Evolutionary conservation across 1,140 invertebrate species (phyloP).

Genomic region (Amphibalanus amphitrite): DNA sequence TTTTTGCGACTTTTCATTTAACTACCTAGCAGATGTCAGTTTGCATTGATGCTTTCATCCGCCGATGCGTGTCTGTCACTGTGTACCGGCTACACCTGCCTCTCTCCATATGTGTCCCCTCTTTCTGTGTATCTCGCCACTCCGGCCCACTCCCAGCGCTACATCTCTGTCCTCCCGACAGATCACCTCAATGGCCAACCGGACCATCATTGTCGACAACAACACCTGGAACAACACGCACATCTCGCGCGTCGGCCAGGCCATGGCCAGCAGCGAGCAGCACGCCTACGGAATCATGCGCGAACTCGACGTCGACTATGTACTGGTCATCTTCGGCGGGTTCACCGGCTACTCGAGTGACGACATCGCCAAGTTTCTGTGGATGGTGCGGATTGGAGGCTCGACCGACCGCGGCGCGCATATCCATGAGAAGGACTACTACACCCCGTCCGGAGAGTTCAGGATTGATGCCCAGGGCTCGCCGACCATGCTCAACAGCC

Average conservation of each 20-base stretch:
- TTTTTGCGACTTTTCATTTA: too few species aligned
- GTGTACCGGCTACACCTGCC: too few species aligned
- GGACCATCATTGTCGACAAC: constrained; percentile 96
- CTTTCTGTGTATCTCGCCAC: too few species aligned
- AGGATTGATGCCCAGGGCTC: constrained; percentile 81
- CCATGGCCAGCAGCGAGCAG: constrained; percentile 92
- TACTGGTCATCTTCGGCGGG: constrained; percentile 94
- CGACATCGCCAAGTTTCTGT: constrained; percentile 97
- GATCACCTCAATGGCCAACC: constrained; percentile 97
- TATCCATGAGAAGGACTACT: constrained; percentile 93
- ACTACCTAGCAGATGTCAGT: too few species aligned
- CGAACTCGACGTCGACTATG: constrained; percentile 93
- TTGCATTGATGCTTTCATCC: too few species aligned
- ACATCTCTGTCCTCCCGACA: too few species aligned
- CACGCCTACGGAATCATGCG: constrained; percentile 94
- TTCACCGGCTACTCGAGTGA: constrained; percentile 94
- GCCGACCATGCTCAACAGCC: constrained; percentile 64
- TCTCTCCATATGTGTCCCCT: too few species aligned
- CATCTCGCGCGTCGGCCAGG: constrained; percentile 89
- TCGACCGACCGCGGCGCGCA: constrained; percentile 84
- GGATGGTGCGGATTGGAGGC: constrained; percentile 97
- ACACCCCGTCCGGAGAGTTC: constrained; percentile 84
- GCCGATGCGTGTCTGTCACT: too few species aligned
- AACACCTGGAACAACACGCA: constrained; percentile 99
- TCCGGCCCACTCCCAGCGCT: too few species aligned